These are phyloP conservation scores for Myotis myotis DNA, from an alignment of 2,797 vertebrate genomes.

Conservation along the genomic window DNA sequence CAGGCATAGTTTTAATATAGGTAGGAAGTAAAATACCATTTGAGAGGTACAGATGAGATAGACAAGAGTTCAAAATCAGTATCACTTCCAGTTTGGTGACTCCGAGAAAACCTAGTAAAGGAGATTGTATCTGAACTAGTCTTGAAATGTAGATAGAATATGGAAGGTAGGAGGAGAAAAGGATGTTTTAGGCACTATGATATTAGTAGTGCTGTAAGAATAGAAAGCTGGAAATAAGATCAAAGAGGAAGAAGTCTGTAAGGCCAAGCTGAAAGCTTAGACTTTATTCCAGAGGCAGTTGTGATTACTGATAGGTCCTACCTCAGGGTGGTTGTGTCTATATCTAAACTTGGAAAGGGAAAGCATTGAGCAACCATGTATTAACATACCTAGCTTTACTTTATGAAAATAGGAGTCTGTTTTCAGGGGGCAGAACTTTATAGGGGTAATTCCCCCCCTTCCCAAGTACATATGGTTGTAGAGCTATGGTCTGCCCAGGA, in stretches of 20 bases:
- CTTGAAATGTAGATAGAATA: neutral
- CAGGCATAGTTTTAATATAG: neutral
- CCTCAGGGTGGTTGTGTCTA: accelerated
- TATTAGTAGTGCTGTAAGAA: neutral
- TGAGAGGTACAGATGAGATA: neutral
- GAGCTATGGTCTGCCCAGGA: neutral
- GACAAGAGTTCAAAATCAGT: neutral
- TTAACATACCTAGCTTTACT: neutral
- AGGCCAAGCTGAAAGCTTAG: neutral
- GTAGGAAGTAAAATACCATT: neutral
- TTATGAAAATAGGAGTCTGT: neutral
- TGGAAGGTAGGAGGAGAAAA: neutral
- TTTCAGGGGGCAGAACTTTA: neutral
- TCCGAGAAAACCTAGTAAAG: neutral
- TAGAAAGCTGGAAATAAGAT: neutral
- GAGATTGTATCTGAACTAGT: neutral
- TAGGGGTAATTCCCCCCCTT: neutral
- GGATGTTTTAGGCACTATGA: neutral
- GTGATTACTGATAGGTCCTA: neutral
- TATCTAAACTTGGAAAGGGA: neutral
- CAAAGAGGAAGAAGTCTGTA: neutral
- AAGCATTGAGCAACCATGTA: neutral
- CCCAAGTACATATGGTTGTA: neutral
- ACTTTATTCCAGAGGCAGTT: neutral
- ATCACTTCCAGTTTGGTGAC: neutral